Evolutionary conservation across 1,140 invertebrate species (phyloP), one percentile per base, ranked within the genome.

Genomic region (Teleogryllus occipitalis): DNA sequence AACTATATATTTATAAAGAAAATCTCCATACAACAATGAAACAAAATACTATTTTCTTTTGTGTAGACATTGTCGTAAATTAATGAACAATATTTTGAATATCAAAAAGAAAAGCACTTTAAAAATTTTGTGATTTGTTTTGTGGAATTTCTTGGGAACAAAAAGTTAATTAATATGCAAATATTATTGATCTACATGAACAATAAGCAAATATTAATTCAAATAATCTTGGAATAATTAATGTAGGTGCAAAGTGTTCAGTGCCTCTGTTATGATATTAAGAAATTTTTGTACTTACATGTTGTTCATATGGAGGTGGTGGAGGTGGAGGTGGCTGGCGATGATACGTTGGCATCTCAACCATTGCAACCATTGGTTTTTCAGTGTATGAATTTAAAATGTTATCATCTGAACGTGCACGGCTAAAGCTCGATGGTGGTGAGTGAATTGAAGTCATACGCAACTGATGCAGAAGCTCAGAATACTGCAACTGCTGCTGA

Each of bases 361-460:
- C 85, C 49, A 77, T 47, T 72, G 22, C 73, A 49, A n/a, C 47
- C n/a, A 21, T 48, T 18, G 80, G 78, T 39, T 83, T 83, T 65
- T 83, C 82, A 14, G 54, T 18, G 76, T 92, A 90, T 78, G 88
- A 88, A 81, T 92, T 93, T 80, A 95, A 85, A 82, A 94, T 91
- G 83, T 94, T 94, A 82, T 95, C 93, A 83, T 95, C 92, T 77
- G 93, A 93, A 83, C 90, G 90, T 15, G 93, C 92, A 82, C 92
- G 87, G 49, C 89, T 87, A 84, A 93, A 93, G 14, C 78, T 49
- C 18, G 47, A 47, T 47, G 54, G 47, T 10, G 76, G 76, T 7
- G 76, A 48, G 21, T 77, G 47, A 10, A 65, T 14, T 5, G 76
- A 77, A 49, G 76, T 48, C 8, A 48, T 47, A n/a, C 54, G 47